Percentiles rank a stretch among this genome's conserved stretches.
Conservation (phyloP, 2,113 vertebrate species). For the Ranitomeya variabilis region DNA sequence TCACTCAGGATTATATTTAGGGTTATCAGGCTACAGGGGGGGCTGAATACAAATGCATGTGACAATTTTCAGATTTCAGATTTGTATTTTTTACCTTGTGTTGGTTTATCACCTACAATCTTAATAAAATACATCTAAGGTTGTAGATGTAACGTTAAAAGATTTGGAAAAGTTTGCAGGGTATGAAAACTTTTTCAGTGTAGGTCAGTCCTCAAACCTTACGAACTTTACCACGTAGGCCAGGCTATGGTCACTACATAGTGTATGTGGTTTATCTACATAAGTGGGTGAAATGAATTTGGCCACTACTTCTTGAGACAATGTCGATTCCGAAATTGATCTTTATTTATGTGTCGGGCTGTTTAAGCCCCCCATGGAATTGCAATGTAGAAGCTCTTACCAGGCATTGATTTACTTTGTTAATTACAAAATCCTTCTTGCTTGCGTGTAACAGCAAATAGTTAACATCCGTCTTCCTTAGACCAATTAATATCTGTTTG, state of each 20-base stretch:
- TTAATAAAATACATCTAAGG: too few species aligned
- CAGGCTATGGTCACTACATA: neutral
- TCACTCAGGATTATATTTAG: too few species aligned
- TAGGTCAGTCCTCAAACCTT: too few species aligned
- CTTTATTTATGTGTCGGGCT: neutral
- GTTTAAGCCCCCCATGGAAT: neutral
- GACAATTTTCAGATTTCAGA: too few species aligned
- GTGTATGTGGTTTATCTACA: neutral
- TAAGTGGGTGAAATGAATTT: neutral
- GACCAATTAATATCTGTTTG: slow-evolving; percentile 68
- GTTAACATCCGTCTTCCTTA: slow-evolving; percentile 69
- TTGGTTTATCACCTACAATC: too few species aligned
- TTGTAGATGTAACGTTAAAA: too few species aligned
- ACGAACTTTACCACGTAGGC: neutral
- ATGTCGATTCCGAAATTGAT: neutral
- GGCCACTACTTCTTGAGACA: neutral
- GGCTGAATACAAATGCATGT: too few species aligned
- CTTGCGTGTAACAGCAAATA: slow-evolving; percentile 66
- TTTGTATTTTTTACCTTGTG: too few species aligned
- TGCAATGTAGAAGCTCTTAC: slow-evolving; percentile 65
- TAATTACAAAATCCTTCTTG: slow-evolving; percentile 70
- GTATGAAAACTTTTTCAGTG: too few species aligned
- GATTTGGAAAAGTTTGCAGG: too few species aligned
- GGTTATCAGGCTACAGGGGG: too few species aligned
- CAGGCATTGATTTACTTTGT: slow-evolving; percentile 75